Evolutionary conservation across 2,888 invertebrate genomes (phyloP), one percentile per base, ranked within the genome.

Genomic region (Pyrrhosoma nymphula): DNA sequence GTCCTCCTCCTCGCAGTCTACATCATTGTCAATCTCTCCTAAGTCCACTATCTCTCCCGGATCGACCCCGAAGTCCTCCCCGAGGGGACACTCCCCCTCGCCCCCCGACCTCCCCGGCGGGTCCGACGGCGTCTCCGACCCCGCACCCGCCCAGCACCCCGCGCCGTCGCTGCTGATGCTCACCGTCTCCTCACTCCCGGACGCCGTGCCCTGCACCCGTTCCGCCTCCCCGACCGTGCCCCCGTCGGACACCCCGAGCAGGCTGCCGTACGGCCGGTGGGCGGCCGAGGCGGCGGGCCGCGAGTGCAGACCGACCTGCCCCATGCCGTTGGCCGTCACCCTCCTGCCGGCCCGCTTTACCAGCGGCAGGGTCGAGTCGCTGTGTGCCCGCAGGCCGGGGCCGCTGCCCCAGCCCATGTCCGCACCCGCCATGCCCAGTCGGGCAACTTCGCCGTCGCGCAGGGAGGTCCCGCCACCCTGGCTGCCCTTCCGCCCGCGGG

Each of bases 181-280:
- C 26, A 95, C 90, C 39, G 95, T 90, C 90, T 89, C 95, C 60
- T 88, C 90, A 60, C 95, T 88, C n/a, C 89, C 90, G n/a, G 95
- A 95, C 26, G 95, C 88, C 26, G 88, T 35, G n/a, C 95, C 56
- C 39, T 63, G 63, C 39, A 82, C 63, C 60, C 88, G 47, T n/a
- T 90, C 88, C 55, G 26, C 47, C 23, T 95, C 60, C 35, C 63
- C 63, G 26, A 35, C 89, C 16, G 26, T 47, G 35, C 30, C 56
- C 23, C 63, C 56, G 56, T 89, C 95, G 56, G 95, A 60, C 47
- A 90, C 93, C 20, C 93, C 93, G 47, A 95, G 98, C 97, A 96
- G 97, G 97, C 6, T 97, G 97, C 95, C 98, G 97, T 95, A 97
- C 97, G 89, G 97, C 97, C 93, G 98, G 97, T 0, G 96, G 88